Base-by-base conservation (phyloP, 1,140 invertebrate genomes). In the Zaprionus lachaisei region DNA sequence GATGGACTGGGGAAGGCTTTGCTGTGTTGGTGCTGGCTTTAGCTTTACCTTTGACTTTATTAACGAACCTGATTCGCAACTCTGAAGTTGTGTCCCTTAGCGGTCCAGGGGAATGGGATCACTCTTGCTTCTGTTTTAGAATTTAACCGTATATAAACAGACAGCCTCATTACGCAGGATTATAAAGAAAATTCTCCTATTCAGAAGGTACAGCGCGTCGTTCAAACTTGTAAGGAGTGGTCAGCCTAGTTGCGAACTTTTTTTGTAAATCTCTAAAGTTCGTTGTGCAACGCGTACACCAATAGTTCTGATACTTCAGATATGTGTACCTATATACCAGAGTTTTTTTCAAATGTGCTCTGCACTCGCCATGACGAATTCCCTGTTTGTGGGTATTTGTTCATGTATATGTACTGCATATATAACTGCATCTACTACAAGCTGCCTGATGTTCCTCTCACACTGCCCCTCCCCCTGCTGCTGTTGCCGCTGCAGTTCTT, bases 401-500 rank as follows among this genome's bases (percentile, higher is more conserved):
- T 55, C 60, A 44, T 79, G 60, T 28, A 28, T 51, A 47, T 62
- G 38, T 41, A 56, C 17, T 68, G 4, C 62, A n/a, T 63, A 37
- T 63, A 51, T 65, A 62, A 64, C 41, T 82, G 76, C 83, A 85
- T 72, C 74, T 67, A 31, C 31, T 57, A 66, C n/a, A 31, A 28
- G 15, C 49, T 20, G 44, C 15, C 31, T 4, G 20, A 3, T 34
- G 31, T 0, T 0, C 20, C 41, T 28, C 3, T 1, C 22, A 1
- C 20, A n/a, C 38, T 58, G 6, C 17, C 61, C 11, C 80, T 54
- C 47, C 1, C 20, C 17, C 47, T n/a, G 38, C 20, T 24, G 17
- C 9, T 49, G 17, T 15, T 76, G 72, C 69, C 55, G 66, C 66
- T 84, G 79, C 78, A 85, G 38, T 71, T 82, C 61, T 72, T 70